Evolutionary conservation across 2,113 vertebrate genomes (phyloP), one percentile per base, ranked within the genome.

Genomic region (Lepus timidus): DNA sequence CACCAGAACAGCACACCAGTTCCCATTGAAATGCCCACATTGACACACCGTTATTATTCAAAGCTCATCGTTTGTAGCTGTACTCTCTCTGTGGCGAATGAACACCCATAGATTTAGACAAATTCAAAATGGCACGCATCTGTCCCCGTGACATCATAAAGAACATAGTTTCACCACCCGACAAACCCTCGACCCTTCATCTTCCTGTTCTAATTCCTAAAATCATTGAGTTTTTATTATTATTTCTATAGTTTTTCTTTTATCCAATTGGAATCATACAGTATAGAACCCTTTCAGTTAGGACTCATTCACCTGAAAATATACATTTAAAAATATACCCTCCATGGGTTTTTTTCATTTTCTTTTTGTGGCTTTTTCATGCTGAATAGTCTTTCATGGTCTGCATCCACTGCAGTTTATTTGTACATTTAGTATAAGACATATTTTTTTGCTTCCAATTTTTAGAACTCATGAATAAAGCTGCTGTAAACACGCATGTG

Each of bases 21-120:
- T 10, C 25, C 0, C n/a, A 61, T 19, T 19, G 2, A 1, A 19
- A 31, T 16, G 17, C 33, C 27, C 19, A 4, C 3, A 16, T 22
- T 29, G 23, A 36, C 22, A 29, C 11, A 39, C 39, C 49, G 27
- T 19, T 88, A 27, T 25, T 3, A 11, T 4, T 25, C 23, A 25
- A 55, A 36, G 6, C 11, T 8, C 2, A 90, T 27, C 29, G 1
- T 44, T 81, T 44, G 44, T 44, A 44, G 6, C 44, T 44, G 44
- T 44, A 44, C 44, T 44, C 44, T 44, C 44, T 44, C 44, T 7
- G 44, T 44, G 44, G 44, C 7, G 6, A 44, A 44, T 44, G 44
- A 44, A 44, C 44, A 7, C 1, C 44, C 44, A 44, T 44, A 44
- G 44, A 44, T 44, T 44, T 44, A 44, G 44, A 64, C 62, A 83